Conservation (phyloP, 1,140 invertebrate species). For the Trichonephila clavipes region DNA sequence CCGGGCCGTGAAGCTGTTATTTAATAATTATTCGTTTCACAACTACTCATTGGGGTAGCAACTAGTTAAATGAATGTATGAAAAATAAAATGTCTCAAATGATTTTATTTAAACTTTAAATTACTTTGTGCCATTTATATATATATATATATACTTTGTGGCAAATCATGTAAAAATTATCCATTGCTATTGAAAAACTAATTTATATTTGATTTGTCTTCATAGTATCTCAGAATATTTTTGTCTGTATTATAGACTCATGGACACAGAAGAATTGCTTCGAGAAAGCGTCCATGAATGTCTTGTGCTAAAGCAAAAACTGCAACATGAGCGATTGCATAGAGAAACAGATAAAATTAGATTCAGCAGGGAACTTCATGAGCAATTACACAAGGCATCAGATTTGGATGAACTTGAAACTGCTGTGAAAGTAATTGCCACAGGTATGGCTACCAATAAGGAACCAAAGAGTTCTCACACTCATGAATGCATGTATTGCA, state of each 20-base stretch:
- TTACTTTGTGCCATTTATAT: too few species aligned
- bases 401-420: conserved; percentile 54
- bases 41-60: too few species aligned
- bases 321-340: neutral
- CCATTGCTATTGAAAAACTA: neutral
- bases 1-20: too few species aligned
- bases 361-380: neutral
- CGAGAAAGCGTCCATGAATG: conserved; percentile 65
- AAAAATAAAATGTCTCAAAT: too few species aligned
- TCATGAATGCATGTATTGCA: conserved; percentile 9
- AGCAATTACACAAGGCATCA: neutral
- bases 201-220: too few species aligned
- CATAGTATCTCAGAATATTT: neutral
- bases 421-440: conserved; percentile 33
- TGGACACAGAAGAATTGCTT: conserved; percentile 65
- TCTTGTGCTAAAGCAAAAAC: conserved; percentile 34
- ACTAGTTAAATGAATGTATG: too few species aligned
- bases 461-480: neutral
- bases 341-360: conserved; percentile 26
- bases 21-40: too few species aligned
- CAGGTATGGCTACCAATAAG: neutral
- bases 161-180: neutral
- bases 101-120: too few species aligned
- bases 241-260: conserved; percentile 43
- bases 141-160: too few species aligned